A percentile compares a stretch with the other conserved stretches of the same genome.
These are phyloP conservation scores for Aspidoscelis tigris DNA, from an alignment of 2,113 vertebrate genomes.

Conservation along the genomic window DNA sequence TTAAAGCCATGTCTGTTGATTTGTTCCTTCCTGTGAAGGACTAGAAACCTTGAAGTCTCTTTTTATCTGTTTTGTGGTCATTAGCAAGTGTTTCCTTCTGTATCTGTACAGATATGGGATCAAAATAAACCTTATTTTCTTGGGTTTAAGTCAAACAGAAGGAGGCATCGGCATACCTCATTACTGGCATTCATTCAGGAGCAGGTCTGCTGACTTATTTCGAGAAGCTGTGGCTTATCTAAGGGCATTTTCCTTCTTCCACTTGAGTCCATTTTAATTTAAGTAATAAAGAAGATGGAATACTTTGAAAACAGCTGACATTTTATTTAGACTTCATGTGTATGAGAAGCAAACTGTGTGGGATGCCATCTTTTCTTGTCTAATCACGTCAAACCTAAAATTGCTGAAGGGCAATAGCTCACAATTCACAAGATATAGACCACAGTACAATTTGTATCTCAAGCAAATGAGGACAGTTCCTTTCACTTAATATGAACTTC, in stretches of 20 bases:
- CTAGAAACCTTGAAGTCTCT: neutral
- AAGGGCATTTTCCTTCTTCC: neutral
- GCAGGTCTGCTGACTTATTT: neutral
- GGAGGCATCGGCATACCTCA: neutral
- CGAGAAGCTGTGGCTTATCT: neutral
- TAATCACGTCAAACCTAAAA: conserved; percentile 25
- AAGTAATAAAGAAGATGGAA: conserved; percentile 18
- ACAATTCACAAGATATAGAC: conserved; percentile 1
- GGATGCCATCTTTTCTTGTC: conserved; percentile 31
- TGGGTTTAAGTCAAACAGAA: neutral
- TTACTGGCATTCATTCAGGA: neutral
- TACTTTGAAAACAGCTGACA: conserved; percentile 19
- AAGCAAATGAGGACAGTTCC: neutral
- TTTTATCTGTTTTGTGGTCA: neutral
- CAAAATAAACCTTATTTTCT: neutral
- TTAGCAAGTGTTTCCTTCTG: neutral
- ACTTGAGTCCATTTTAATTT: conserved; percentile 17
- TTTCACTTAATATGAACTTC: neutral
- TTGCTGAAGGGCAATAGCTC: conserved; percentile 8
- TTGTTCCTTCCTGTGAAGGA: too few relatives aligned
- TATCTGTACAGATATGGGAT: neutral
- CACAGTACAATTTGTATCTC: neutral
- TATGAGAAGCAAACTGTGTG: conserved; percentile 14
- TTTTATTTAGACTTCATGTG: conserved; percentile 32
- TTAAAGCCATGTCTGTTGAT: too few relatives aligned